Conservation (phyloP, 2,888 invertebrate genomes). For the Catonia carolina region DNA sequence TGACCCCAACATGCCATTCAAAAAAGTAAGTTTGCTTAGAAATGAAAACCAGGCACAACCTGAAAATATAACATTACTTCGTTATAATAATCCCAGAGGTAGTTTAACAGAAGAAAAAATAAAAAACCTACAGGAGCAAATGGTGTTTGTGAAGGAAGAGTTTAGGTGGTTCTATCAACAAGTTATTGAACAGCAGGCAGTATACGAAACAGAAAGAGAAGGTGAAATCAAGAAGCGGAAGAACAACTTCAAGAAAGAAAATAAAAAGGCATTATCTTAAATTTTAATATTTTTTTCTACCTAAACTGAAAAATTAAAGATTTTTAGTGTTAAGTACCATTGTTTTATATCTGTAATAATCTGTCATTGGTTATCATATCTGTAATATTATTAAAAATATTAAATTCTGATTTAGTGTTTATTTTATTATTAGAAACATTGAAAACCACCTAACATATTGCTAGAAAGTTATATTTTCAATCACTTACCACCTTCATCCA, state of each 20-base stretch:
- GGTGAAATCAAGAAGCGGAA: too few species aligned
- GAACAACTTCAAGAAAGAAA: too few species aligned
- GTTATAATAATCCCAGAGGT: neutral
- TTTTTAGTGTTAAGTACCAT: too few species aligned
- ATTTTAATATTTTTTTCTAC: too few species aligned
- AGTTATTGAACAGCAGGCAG: neutral
- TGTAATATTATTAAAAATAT: too few species aligned
- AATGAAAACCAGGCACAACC: neutral
- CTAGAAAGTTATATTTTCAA: neutral
- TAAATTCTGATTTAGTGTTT: too few species aligned
- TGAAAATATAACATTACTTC: neutral
- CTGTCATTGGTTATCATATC: too few species aligned
- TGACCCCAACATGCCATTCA: slow-evolving; percentile 15
- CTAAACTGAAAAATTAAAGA: too few species aligned
- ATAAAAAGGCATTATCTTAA: too few species aligned
- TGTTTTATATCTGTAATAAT: too few species aligned
- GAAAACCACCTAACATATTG: neutral
- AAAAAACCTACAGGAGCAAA: slow-evolving; percentile 12
- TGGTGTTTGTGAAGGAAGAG: slow-evolving; percentile 6
- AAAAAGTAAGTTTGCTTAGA: slow-evolving; percentile 9
- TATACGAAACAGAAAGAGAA: too few species aligned
- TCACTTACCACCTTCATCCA: neutral
- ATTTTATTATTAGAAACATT: too few species aligned
- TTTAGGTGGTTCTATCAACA: slow-evolving; percentile 15
- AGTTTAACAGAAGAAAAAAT: slow-evolving; percentile 15